Percentiles rank a stretch among this genome's conserved stretches.
These are phyloP conservation scores for Drosophila sproati DNA, from an alignment of 1,140 invertebrate species.

Conservation along the genomic window DNA sequence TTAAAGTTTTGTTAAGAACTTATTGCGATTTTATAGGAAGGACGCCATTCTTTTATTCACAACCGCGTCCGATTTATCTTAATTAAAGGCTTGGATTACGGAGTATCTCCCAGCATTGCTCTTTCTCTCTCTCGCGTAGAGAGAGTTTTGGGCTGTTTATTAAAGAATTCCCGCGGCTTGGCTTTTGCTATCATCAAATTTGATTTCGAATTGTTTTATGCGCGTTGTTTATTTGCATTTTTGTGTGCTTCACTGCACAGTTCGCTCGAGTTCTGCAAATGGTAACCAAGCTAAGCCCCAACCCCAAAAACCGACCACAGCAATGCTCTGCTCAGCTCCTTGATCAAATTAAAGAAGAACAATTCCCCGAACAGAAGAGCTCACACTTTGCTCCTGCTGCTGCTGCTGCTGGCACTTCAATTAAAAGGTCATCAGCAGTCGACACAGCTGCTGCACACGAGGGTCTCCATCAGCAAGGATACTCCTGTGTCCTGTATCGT, in stretches of 20 bases:
- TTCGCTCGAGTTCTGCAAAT: constrained; percentile 1
- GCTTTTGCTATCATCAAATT: constrained; percentile 73
- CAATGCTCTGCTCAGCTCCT: constrained; percentile 1
- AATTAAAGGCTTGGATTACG: neutral
- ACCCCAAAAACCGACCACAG: neutral
- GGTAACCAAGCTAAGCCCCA: constrained; percentile 2
- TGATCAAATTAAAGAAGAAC: constrained; percentile 39
- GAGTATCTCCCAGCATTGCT: neutral
- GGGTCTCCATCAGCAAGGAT: neutral
- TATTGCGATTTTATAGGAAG: no score
- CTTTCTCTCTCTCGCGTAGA: neutral
- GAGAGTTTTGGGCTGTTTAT: constrained; percentile 69
- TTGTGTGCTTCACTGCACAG: constrained; percentile 61
- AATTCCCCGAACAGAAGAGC: neutral
- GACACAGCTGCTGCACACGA: constrained; percentile 65
- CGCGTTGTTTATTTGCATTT: constrained; percentile 78
- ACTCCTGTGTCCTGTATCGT: neutral
- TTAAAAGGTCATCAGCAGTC: constrained; percentile 83
- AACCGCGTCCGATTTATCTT: no score
- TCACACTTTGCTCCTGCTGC: constrained; percentile 13
- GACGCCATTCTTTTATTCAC: no score
- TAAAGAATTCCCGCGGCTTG: constrained; percentile 73
- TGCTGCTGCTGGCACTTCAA: constrained; percentile 61
- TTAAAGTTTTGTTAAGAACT: no score
- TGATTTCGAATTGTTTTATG: constrained; percentile 76